Base-by-base conservation (phyloP, 2,113 vertebrate genomes). In the Ancistrus triradiatus region DNA sequence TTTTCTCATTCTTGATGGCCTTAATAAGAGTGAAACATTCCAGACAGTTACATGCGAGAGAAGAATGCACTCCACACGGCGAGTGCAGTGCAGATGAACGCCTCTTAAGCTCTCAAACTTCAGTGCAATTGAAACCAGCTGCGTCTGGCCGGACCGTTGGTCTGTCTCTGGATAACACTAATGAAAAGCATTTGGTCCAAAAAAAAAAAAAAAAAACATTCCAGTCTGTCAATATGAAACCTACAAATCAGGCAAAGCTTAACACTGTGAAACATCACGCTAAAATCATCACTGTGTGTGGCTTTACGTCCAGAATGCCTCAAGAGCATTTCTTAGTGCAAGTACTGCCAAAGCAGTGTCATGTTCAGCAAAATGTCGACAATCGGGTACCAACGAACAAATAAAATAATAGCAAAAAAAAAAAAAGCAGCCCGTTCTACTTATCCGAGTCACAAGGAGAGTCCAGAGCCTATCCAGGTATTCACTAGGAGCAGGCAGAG, bases 11-110 rank as follows among this genome's bases (percentile, higher is more conserved):
- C 15, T 11, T 11, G 15, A 19, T 27, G 43, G 42, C 43, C 15
- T 43, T 61, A 24, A 61, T 38, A 59, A 49, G 24, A 7, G 27
- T 35, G n/a, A n/a, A 61, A 66, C 35, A 33, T 55, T 66, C 42
- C 57, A 31, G 49, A 61, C 49, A 8, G 48, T 6, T 35, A 22
- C 35, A 52, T 47, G 56, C 22, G 38, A 18, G 43, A 47, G 25
- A 59, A 24, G 15, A 55, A 50, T 27, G 22, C 17, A 28, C 24
- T 9, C 15, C 35, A 21, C 10, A 21, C 11, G 15, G 18, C 18
- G n/a, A 19, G 24, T 6, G 7, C 35, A 21, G 14, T 19, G 33
- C 15, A 11, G 13, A 24, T 24, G 13, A 25, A 9, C 37, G 3
- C 15, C 7, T 5, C 17, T 19, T 24, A 40, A 33, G 13, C 59